A percentile compares a stretch with the other conserved stretches of the same genome.
These are phyloP conservation scores for Alloplasta piceator DNA, from an alignment of 2,888 invertebrate species.

Conservation along the genomic window DNA sequence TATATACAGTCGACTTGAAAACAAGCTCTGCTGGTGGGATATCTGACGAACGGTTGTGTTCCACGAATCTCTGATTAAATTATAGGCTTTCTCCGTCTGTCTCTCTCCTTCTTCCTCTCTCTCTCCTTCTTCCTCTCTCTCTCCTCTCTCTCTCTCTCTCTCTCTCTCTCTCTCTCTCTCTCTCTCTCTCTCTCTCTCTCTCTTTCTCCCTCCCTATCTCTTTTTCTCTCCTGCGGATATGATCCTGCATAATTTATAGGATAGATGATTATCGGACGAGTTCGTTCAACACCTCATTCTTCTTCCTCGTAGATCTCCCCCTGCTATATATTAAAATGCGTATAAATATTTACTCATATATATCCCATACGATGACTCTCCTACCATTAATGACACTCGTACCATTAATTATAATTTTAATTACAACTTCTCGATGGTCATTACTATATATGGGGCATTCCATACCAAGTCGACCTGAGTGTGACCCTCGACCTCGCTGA, in stretches of 20 bases:
- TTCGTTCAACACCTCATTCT: conserved; percentile 61
- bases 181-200: too few species aligned
- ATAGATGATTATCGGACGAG: conserved; percentile 60
- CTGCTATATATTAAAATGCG: background rate
- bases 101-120: background rate
- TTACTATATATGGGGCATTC: too few species aligned
- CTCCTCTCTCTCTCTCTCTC: too few species aligned
- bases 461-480: too few species aligned
- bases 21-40: conserved; percentile 20
- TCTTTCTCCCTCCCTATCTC: too few species aligned
- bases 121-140: too few species aligned
- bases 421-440: too few species aligned
- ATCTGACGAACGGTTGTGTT: conserved; percentile 39
- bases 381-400: too few species aligned
- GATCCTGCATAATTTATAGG: conserved; percentile 60
- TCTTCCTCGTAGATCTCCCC: conserved; percentile 33
- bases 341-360: background rate
- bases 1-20: conserved; percentile 40
- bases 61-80: conserved; percentile 61
- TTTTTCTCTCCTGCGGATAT: conserved; percentile 3
- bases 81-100: conserved; percentile 41
- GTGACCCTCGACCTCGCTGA: too few species aligned
- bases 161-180: too few species aligned
- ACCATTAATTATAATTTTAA: too few species aligned
- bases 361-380: background rate